Evolutionary conservation across 1,140 invertebrate species (phyloP).

Genomic region (Araneus ventricosus): DNA sequence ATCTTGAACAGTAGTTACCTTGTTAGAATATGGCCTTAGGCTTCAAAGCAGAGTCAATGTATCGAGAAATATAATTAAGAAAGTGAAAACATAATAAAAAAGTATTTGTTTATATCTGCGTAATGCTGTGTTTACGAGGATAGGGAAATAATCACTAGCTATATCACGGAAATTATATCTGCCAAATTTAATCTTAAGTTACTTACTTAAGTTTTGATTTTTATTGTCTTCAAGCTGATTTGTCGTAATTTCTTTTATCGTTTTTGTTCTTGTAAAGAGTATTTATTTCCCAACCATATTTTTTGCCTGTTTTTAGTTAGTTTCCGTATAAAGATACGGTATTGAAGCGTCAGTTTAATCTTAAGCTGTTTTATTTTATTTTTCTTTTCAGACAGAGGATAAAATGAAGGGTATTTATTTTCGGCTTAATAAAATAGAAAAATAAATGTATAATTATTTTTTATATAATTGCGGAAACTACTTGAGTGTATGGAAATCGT

Average conservation of each 20-base stretch:
- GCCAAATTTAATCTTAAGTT: neutral
- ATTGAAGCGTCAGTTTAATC: too few relatives aligned
- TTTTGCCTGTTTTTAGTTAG: too few relatives aligned
- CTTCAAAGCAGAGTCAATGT: neutral
- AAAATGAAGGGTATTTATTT: neutral
- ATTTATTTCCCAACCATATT: too few relatives aligned
- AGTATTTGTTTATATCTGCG: neutral
- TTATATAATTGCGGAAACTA: too few relatives aligned
- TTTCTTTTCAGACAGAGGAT: neutral
- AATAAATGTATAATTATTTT: neutral
- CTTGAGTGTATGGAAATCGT: too few relatives aligned
- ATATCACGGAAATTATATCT: neutral
- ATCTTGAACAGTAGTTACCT: neutral
- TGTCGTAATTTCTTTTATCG: neutral
- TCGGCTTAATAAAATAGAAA: neutral
- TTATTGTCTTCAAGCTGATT: neutral
- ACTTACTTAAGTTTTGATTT: neutral
- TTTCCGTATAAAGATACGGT: neutral
- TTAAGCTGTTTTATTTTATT: neutral
- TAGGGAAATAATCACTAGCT: neutral
- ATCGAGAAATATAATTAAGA: neutral
- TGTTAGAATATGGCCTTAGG: neutral
- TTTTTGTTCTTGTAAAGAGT: neutral
- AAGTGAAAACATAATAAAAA: neutral
- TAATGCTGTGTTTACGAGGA: conserved; percentile 10